Evolutionary conservation across 2,113 vertebrate species (phyloP).

Genomic region (Fukomys damarensis): DNA sequence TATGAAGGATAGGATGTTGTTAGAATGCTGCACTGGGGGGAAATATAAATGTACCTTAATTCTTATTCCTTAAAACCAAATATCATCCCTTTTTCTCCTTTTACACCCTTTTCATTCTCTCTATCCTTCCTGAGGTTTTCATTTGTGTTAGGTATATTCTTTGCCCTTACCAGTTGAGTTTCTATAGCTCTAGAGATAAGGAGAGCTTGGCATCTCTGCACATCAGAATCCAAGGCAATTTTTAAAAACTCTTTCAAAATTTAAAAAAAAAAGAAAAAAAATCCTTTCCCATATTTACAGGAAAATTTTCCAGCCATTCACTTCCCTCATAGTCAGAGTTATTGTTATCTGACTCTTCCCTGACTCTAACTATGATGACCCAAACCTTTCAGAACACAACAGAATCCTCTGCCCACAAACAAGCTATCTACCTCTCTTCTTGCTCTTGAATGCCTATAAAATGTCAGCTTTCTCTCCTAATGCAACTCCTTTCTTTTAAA

Average conservation of each 20-base stretch:
- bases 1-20: not conserved
- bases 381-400: conserved; percentile 42
- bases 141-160: not conserved
- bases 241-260: not conserved
- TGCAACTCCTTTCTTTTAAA: conserved; percentile 9
- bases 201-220: not conserved
- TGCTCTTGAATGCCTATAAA: not conserved
- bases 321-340: not conserved
- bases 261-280: not conserved
- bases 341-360: not conserved
- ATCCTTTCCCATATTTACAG: not conserved
- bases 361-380: not conserved
- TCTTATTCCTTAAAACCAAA: not conserved
- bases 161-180: not conserved
- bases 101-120: not conserved
- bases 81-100: not conserved
- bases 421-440: not conserved
- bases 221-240: not conserved
- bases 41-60: not conserved
- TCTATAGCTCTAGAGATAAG: not conserved
- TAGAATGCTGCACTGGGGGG: not conserved
- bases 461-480: conserved; percentile 21
- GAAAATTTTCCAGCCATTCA: not conserved
- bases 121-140: not conserved
- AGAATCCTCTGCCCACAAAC: not conserved